Conservation (phyloP, 1,140 invertebrate species). For the Pogonus chalceus region DNA sequence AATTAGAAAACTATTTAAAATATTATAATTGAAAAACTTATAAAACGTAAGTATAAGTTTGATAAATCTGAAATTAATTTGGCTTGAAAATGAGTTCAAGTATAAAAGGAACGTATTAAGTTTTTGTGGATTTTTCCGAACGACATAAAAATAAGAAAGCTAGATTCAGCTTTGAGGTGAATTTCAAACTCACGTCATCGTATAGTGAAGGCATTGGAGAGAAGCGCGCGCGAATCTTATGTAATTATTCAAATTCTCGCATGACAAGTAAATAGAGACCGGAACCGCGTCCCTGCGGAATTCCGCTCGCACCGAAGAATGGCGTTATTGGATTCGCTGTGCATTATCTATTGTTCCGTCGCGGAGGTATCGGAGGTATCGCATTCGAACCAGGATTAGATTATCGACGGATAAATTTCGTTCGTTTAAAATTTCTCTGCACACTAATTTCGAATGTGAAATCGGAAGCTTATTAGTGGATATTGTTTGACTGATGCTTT, state of each 20-base stretch:
- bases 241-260: conserved; percentile 5
- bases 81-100: neutral
- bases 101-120: neutral
- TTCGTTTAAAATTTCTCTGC: too few species aligned
- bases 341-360: conserved; percentile 2
- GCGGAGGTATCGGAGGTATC: too few species aligned
- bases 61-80: too few species aligned
- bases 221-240: too few species aligned
- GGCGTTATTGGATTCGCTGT: neutral
- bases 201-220: neutral
- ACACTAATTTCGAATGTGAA: too few species aligned
- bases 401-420: too few species aligned
- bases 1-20: too few species aligned
- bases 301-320: neutral
- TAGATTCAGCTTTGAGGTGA: neutral
- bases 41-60: too few species aligned
- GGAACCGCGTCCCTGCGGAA: neutral
- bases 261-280: conserved; percentile 6
- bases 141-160: neutral
- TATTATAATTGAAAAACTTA: too few species aligned
- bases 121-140: neutral
- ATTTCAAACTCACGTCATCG: neutral
- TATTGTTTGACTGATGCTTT: too few species aligned
- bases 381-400: too few species aligned
- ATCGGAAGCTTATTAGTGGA: too few species aligned